Conservation (phyloP, 2,797 vertebrate species). For the Hippocampus kuda region DNA sequence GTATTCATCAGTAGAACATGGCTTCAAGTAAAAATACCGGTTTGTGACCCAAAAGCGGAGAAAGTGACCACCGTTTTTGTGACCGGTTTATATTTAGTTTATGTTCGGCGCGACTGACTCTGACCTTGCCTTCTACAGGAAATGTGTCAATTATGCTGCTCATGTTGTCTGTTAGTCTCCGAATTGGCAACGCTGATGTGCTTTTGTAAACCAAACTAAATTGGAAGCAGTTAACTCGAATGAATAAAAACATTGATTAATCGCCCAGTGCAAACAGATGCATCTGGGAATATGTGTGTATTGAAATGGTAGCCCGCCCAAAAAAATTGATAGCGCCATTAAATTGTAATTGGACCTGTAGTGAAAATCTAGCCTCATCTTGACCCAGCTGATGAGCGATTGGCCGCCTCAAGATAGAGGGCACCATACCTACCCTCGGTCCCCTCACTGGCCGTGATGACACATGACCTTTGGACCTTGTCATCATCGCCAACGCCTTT, state of each 20-base stretch:
- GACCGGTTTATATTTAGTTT: background rate
- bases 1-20: too few relatives aligned
- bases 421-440: background rate
- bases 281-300: too few relatives aligned
- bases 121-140: background rate
- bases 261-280: background rate
- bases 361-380: background rate
- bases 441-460: background rate
- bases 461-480: conserved; percentile 6
- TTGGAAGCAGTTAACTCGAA: background rate
- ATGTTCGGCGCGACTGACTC: background rate
- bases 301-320: too few relatives aligned
- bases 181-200: background rate
- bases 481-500: background rate
- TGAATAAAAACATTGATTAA: background rate
- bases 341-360: background rate
- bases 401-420: background rate
- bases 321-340: too few relatives aligned
- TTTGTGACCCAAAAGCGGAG: too few relatives aligned
- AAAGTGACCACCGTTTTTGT: too few relatives aligned
- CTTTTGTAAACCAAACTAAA: too few relatives aligned
- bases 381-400: background rate
- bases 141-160: background rate
- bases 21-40: too few relatives aligned
- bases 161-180: background rate